Conservation (phyloP, 2,113 vertebrate species). For the Oreocharis arfaki region DNA sequence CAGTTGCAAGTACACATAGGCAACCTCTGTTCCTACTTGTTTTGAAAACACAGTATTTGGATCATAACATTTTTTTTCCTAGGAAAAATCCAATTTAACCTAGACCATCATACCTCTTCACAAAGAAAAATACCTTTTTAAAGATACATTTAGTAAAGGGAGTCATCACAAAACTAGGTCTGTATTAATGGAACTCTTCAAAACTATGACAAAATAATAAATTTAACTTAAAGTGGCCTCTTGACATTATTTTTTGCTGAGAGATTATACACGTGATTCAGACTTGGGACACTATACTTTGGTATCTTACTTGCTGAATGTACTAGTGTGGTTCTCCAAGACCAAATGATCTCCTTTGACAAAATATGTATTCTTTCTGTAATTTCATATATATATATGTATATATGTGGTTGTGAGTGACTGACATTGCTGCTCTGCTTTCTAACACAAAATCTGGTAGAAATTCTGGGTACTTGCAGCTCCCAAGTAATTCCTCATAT, state of each 20-base stretch:
- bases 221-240: neutral
- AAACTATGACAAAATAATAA: neutral
- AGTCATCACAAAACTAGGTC: neutral
- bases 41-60: neutral
- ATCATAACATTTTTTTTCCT: neutral
- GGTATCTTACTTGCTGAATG: neutral
- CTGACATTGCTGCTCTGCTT: neutral
- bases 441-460: neutral
- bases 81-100: neutral
- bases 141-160: neutral
- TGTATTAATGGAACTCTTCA: neutral
- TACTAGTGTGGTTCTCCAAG: neutral
- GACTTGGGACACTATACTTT: neutral
- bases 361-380: neutral
- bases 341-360: neutral
- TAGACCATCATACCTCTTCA: neutral
- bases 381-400: too few species aligned
- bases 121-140: neutral
- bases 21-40: neutral
- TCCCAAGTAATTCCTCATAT: neutral
- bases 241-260: neutral
- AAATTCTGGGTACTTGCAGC: neutral
- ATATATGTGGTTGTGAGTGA: neutral
- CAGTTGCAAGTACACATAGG: neutral
- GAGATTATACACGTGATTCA: neutral